Evolutionary conservation across 35 echinoderm and acorn worm species (phyloP), one percentile per base, ranked within the genome.

Genomic region (Ophioderma brevispina): DNA sequence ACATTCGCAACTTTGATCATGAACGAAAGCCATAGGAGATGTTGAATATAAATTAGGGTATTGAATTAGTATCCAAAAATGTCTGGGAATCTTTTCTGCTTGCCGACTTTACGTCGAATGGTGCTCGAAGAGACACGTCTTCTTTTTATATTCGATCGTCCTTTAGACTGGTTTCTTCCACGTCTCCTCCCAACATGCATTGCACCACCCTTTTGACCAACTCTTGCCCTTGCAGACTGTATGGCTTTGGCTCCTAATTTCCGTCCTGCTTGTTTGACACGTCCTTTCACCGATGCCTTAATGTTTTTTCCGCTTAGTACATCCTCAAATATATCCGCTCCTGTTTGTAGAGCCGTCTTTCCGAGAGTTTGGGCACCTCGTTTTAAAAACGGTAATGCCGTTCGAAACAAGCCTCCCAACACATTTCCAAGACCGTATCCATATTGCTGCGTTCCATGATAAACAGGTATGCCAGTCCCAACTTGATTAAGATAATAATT

Each of bases 1-100:
- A 49, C 93, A 94, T 89, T 89, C 92, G 35, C 76, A 88, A 31
- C 79, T 84, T 23, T 86, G 18, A 37, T 85, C 75, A 64, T 89
- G 86, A 79, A 94, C 13, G 36, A 89, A 84, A 13, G 80, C 55
- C 87, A 94, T 94, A n/a, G n/a, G n/a, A n/a, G n/a, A n/a, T n/a
- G n/a, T n/a, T n/a, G n/a, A n/a, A n/a, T n/a, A n/a, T n/a, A n/a
- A n/a, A n/a, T n/a, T n/a, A n/a, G n/a, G n/a, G n/a, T n/a, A n/a
- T n/a, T n/a, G n/a, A 17, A 46, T 46, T 46, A 46, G 41, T 46
- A 46, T 46, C 41, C 81, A 49, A 83, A 83, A 5, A 83, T 83
- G 31, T 83, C 81, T 23, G 37, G 39, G 41, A 46, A 46, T 83
- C 39, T 83, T 13, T 37, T 32, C 81, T 31, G 8, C 43, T 52